Percentiles rank a stretch among this genome's conserved stretches.
phyloP scores from a whole-genome alignment of 2,113 vertebrate species.

The Seriola quinqueradiata region DNA sequence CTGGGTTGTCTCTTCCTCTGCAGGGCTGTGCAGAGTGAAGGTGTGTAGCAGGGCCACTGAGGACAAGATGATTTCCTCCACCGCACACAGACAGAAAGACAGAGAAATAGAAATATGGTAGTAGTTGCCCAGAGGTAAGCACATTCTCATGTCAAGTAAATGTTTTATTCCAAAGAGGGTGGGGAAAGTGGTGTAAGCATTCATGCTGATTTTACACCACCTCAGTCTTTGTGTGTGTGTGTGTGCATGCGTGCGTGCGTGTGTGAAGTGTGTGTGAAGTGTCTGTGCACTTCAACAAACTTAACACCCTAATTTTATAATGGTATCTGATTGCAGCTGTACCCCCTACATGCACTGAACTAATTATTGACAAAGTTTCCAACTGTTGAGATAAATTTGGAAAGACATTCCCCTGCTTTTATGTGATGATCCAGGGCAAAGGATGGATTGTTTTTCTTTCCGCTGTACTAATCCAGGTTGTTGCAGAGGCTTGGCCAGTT shows the following conservation, averaged over 20 bases:
- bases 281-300: not conserved
- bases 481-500: slow-evolving; percentile 36
- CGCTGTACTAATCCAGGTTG: slow-evolving; percentile 47
- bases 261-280: no score
- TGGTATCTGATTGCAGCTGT: slow-evolving; percentile 26
- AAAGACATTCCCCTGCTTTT: slow-evolving; percentile 34
- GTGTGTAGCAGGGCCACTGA: slow-evolving; percentile 28
- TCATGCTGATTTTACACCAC: slow-evolving; percentile 2
- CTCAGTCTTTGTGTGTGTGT: not conserved
- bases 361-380: slow-evolving; percentile 31
- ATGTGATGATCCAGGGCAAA: slow-evolving; percentile 40
- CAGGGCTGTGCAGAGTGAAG: slow-evolving; percentile 31
- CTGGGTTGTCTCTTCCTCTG: slow-evolving; percentile 42
- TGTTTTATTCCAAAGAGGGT: not conserved
- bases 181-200: slow-evolving; percentile 1
- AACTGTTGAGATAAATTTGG: slow-evolving; percentile 38
- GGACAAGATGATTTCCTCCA: slow-evolving; percentile 50
- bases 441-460: slow-evolving; percentile 62
- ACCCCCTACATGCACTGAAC: not conserved
- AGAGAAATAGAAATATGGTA: slow-evolving; percentile 5
- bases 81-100: slow-evolving; percentile 10
- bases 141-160: slow-evolving; percentile 23
- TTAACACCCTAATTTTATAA: slow-evolving; percentile 14
- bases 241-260: no score
- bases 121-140: slow-evolving; percentile 18